Percentiles rank a stretch among this genome's conserved stretches.
These are phyloP conservation scores for Pygocentrus nattereri DNA, from an alignment of 2,797 vertebrate species.

Conservation along the genomic window DNA sequence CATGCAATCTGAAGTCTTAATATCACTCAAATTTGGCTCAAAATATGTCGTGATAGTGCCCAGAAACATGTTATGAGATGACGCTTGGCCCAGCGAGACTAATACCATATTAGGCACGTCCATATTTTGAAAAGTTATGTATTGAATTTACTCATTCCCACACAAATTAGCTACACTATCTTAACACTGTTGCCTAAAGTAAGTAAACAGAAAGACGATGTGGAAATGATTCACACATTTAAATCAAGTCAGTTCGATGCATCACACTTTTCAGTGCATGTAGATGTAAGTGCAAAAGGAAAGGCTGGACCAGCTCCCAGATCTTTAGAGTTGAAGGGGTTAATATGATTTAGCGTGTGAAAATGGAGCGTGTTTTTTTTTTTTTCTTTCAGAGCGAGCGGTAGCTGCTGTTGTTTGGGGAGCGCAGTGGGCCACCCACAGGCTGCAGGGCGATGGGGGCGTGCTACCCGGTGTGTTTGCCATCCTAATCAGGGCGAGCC, in stretches of 20 bases:
- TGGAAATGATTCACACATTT: background rate
- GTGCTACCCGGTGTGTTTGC: slow-evolving; percentile 72
- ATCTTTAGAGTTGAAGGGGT: background rate
- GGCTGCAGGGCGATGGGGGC: slow-evolving; percentile 50
- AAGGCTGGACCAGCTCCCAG: background rate
- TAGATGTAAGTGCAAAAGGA: background rate
- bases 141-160: no score
- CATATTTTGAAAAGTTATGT: no score
- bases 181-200: no score
- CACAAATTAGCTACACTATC: no score
- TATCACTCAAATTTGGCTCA: no score
- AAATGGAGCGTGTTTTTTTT: slow-evolving; percentile 43
- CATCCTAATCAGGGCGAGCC: slow-evolving; percentile 79
- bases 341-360: slow-evolving; percentile 1
- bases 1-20: no score
- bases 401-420: slow-evolving; percentile 53
- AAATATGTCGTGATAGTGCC: no score
- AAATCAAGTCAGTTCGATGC: background rate
- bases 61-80: no score
- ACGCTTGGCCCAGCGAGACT: no score
- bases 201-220: no score
- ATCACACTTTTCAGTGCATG: background rate
- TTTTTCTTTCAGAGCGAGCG: slow-evolving; percentile 9
- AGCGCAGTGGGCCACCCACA: slow-evolving; percentile 53
- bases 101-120: no score